Conservation (phyloP, 23 tunicate genomes). For the Trididemnum nubilum region DNA sequence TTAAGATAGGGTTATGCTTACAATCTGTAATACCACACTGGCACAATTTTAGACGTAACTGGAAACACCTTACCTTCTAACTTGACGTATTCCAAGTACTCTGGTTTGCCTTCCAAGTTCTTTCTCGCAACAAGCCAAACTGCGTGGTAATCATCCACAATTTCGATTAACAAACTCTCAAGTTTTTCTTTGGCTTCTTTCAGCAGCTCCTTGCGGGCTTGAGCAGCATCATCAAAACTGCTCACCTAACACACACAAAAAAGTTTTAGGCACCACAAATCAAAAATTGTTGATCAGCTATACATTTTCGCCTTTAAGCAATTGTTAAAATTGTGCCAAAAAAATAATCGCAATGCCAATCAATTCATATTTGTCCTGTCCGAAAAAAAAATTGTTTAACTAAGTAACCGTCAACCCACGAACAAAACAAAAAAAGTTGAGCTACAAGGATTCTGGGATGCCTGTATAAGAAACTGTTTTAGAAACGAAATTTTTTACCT, state of each 20-base stretch:
- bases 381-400: too few relatives aligned
- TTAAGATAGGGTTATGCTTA: too few relatives aligned
- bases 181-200: constrained; percentile 74
- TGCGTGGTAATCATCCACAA: constrained; percentile 62
- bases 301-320: neutral
- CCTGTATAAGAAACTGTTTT: too few relatives aligned
- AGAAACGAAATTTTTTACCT: too few relatives aligned
- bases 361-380: too few relatives aligned
- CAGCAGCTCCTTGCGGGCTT: constrained; percentile 54
- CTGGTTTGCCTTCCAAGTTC: constrained; percentile 48
- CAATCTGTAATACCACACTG: neutral
- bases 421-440: too few relatives aligned
- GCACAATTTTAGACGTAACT: neutral
- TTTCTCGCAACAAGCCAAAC: constrained; percentile 67
- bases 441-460: too few relatives aligned
- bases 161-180: constrained; percentile 42
- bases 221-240: constrained; percentile 72
- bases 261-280: too few relatives aligned
- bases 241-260: constrained; percentile 66
- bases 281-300: too few relatives aligned
- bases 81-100: constrained; percentile 59
- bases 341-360: too few relatives aligned
- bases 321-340: too few relatives aligned
- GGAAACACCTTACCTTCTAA: constrained; percentile 50
- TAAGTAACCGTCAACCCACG: too few relatives aligned